These are phyloP conservation scores for Melanophora roralis DNA, from an alignment of 2,888 invertebrate species.

Conservation along the genomic window DNA sequence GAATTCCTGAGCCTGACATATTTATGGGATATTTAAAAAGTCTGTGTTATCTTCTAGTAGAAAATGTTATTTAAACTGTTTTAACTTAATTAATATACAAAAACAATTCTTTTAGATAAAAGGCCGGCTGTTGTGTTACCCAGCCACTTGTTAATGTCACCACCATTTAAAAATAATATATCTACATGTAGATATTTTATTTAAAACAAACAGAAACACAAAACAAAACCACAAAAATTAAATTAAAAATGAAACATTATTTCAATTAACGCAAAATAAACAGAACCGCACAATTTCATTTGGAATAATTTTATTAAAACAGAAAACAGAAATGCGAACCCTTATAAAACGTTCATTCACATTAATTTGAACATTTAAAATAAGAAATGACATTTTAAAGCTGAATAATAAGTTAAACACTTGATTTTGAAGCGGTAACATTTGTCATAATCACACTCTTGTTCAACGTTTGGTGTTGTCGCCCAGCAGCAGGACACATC, in stretches of 20 bases:
- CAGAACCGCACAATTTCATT: slow-evolving; percentile 30
- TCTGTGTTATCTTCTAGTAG: too few relatives aligned
- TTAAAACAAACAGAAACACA: slow-evolving; percentile 3
- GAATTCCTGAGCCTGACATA: too few relatives aligned
- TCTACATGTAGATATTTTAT: too few relatives aligned
- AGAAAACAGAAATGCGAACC: background rate
- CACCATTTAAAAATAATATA: slow-evolving; percentile 29
- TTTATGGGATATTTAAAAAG: too few relatives aligned
- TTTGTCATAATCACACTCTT: slow-evolving; percentile 53
- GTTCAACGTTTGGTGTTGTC: slow-evolving; percentile 30
- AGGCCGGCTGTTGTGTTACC: too few relatives aligned
- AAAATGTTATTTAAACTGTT: background rate
- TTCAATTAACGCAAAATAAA: slow-evolving; percentile 26
- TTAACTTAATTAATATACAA: background rate
- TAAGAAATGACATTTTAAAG: background rate
- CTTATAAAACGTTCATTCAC: slow-evolving; percentile 4
- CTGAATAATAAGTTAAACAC: slow-evolving; percentile 14
- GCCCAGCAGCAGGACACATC: slow-evolving; percentile 38
- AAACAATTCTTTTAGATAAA: background rate
- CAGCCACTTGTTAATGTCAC: slow-evolving; percentile 36
- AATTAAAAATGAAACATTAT: slow-evolving; percentile 25
- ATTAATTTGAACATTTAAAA: background rate
- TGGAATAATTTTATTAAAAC: slow-evolving; percentile 4
- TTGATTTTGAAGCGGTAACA: slow-evolving; percentile 45
- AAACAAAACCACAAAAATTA: slow-evolving; percentile 24